Conservation (phyloP, 2,113 vertebrate species). For the Colius striatus region DNA sequence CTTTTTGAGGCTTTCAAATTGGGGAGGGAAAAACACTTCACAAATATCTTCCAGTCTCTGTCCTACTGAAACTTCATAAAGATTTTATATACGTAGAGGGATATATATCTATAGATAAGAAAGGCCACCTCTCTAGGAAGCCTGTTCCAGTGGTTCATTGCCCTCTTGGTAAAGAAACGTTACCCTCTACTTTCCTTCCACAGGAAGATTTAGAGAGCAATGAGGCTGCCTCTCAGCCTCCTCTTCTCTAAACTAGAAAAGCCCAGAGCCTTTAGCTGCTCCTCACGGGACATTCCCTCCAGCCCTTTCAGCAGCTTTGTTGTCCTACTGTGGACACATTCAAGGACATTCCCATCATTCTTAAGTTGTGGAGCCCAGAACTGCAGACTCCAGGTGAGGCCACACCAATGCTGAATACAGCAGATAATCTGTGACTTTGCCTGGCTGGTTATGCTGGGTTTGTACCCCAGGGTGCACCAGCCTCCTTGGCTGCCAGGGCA, state of each 20-base stretch:
- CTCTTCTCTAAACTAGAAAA: not conserved
- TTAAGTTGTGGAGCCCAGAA: not conserved
- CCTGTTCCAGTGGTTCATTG: not conserved
- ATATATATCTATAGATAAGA: not conserved
- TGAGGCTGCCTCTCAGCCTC: not conserved
- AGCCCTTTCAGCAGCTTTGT: not conserved
- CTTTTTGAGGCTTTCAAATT: not conserved
- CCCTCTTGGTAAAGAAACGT: not conserved
- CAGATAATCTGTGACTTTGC: not conserved
- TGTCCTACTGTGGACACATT: not conserved
- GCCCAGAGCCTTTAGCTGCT: not conserved
- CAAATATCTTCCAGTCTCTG: not conserved
- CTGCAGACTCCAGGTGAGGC: not conserved
- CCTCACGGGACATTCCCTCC: not conserved
- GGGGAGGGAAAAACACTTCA: rapidly evolving
- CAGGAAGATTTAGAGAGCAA: not conserved
- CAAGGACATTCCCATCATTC: not conserved
- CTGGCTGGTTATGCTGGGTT: not conserved
- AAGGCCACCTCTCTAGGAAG: not conserved
- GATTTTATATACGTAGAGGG: not conserved
- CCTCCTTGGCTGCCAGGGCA: not conserved
- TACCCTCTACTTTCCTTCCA: not conserved
- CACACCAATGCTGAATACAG: not conserved
- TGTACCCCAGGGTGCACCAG: not conserved
- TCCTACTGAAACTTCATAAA: not conserved